Evolutionary conservation across 35 echinoderm and acorn worm genomes (phyloP), one percentile per base, ranked within the genome.

Genomic region (Amphiura filiformis): DNA sequence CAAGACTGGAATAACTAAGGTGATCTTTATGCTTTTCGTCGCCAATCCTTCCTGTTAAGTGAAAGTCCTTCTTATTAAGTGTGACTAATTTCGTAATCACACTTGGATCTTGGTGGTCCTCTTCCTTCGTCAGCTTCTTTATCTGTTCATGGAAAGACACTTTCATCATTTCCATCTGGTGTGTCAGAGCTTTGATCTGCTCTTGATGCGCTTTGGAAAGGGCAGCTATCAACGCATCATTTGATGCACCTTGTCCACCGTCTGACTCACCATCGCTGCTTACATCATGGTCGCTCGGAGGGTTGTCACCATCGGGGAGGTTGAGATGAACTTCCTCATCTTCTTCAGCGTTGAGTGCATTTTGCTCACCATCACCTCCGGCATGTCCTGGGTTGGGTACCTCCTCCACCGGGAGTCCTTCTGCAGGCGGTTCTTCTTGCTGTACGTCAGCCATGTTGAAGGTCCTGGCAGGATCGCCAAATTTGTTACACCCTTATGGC

Each of bases 1-100:
- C 75, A n/a, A 95, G 75, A n/a, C 93, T 95, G 0, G 0, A 49
- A 39, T 7, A 88, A 95, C 2, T 38, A 15, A 95, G 33, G 28
- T 57, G 31, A 17, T 88, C 93, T 12, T 75, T 78, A 28, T 94
- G 92, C 4, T 84, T 76, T 61, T 78, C 80, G 26, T 91, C 65
- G 0, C 88, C 88, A 23, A 94, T 91, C 44, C 91, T 84, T 15
- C 93, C 86, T 0, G 15, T 31, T 0, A 83, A 3, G 22, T 83
- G 31, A 26, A 83, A 56, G 13, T 83, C 38, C 28, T 70, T 70
- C 44, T 4, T 17, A 17, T 4, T 9, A 47, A 47, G 41, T 47
- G 17, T 47, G 41, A 47, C 17, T 47, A 47, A 17, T 70, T 11
- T 70, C 41, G 4, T 47, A 47, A n/a, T n/a, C n/a, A n/a, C n/a